Base-by-base conservation (phyloP, 2,888 invertebrate genomes). In the Nymphalis polychloros region DNA sequence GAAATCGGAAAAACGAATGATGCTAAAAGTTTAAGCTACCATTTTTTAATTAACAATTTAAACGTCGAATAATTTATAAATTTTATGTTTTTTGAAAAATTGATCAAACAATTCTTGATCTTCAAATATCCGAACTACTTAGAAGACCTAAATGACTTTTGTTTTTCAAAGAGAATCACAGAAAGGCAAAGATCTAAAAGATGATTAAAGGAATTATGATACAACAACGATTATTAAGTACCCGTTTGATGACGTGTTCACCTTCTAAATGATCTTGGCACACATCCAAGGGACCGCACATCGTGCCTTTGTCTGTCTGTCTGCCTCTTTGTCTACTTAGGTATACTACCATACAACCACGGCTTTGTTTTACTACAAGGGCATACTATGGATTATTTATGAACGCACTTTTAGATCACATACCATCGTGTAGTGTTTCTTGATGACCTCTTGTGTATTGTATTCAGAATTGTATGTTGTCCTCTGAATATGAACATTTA, bases 251-350 rank as follows among this genome's bases (percentile, higher is more conserved):
- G 76, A 75, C 72, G 76, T 71, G 73, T 71, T 72, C 75, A 69
- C 69, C 69, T 72, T 71, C 71, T 73, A 75, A 73, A 78, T 75
- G 72, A 68, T 68, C 79, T 84, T 87, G 87, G 87, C 87, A 80
- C 74, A 75, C 71, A 75, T 86, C 86, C 87, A 87, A 77, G 74
- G 76, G 79, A 71, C 73, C 75, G 72, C 75, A 76, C 77, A 73
- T 75, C 77, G 74, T 75, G 79, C 80, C 87, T 87, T 87, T 87
- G 85, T 80, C 75, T 74, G 83, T 81, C 76, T 78, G 84, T 84
- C 82, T 86, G 85, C 78, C 78, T 77, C 84, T 87, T 88, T 88
- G 88, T 89, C 84, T 86, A 73, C 76, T 76, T 77, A 78, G 53
- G 62, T 68, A 64, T 65, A 59, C 64, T 63, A 64, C 72, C 67